Base-by-base conservation (phyloP, 2,888 invertebrate genomes). In the Spodoptera exigua region DNA sequence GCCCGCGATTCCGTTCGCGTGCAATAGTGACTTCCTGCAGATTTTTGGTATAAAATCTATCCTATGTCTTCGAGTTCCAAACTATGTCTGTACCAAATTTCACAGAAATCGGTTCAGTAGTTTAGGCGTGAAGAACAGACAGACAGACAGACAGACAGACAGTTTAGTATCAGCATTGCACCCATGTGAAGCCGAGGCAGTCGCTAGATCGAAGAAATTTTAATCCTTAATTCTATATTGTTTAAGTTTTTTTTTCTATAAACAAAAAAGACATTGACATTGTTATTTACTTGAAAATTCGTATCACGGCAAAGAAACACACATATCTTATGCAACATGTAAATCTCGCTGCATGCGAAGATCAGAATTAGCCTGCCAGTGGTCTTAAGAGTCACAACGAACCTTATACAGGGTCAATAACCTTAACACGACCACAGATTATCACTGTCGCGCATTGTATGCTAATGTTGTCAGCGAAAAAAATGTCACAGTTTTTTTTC, bases 381-480 rank as follows among this genome's bases (percentile, higher is more conserved):
- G 65, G 58, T n/a, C n/a, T n/a, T n/a, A n/a, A n/a, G n/a, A n/a
- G n/a, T 64, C 66, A 54, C 57, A 51, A 61, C 61, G 66, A 70
- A 76, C 73, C 70, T 76, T 53, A 69, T 55, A 46, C 54, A 48
- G 68, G 75, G 71, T 78, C 82, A 73, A 73, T 51, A 64, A 70
- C 82, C 64, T 61, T 34, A 64, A 58, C 32, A 21, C 37, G 21
- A 43, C 41, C 73, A 66, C 73, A 67, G 66, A 66, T 67, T 67
- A 73, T 65, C 69, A 63, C 57, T 66, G 70, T 61, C 61, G 70
- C 57, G 74, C 59, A 85, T 84, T 84, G 84, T 84, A 84, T 84
- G 84, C 76, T 71, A 85, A 84, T 84, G 70, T 59, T 48, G 61
- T 60, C 62, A 65, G 60, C 17, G 41, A 9, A 74, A 74, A 54